phyloP scores from a whole-genome alignment of 2,888 invertebrate species.

The Eupithecia tripunctaria region DNA sequence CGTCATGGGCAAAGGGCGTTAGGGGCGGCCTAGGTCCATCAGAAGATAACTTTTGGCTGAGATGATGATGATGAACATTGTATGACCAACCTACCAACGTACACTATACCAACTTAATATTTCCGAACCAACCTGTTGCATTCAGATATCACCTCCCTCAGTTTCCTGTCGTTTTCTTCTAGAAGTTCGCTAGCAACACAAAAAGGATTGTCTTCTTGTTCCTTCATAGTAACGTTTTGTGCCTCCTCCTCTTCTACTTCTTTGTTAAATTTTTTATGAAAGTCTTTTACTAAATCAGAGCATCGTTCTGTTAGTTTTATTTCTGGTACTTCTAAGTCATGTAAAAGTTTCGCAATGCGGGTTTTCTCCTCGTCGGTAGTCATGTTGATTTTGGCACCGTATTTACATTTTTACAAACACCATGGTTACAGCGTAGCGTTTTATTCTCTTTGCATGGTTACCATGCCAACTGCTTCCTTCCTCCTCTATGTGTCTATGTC shows the following conservation, averaged over 20 bases:
- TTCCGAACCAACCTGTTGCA: constrained; percentile 57
- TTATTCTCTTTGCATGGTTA: too few species aligned
- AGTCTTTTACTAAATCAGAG: constrained; percentile 62
- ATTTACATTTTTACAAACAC: constrained; percentile 11
- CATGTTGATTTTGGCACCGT: constrained; percentile 53
- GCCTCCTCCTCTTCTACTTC: constrained; percentile 59
- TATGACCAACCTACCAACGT: too few species aligned
- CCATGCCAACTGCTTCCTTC: constrained; percentile 39
- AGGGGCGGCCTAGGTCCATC: not conserved
- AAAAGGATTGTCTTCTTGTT: constrained; percentile 67
- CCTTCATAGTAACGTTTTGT: constrained; percentile 38
- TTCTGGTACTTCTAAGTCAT: constrained; percentile 70
- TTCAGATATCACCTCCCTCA: constrained; percentile 58
- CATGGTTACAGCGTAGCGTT: too few species aligned
- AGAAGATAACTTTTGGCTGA: not conserved
- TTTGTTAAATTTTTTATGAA: constrained; percentile 61
- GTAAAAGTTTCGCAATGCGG: constrained; percentile 69
- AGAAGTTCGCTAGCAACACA: constrained; percentile 61
- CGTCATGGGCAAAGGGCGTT: too few species aligned
- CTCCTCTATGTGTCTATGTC: constrained; percentile 13
- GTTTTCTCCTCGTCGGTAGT: constrained; percentile 75
- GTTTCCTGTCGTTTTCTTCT: constrained; percentile 67
- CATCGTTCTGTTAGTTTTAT: constrained; percentile 69
- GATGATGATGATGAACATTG: not conserved
- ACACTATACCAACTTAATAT: not conserved